A percentile compares a stretch with the other conserved stretches of the same genome.
These are phyloP conservation scores for Hemithea aestivaria DNA, from an alignment of 2,888 invertebrate genomes.

Conservation along the genomic window DNA sequence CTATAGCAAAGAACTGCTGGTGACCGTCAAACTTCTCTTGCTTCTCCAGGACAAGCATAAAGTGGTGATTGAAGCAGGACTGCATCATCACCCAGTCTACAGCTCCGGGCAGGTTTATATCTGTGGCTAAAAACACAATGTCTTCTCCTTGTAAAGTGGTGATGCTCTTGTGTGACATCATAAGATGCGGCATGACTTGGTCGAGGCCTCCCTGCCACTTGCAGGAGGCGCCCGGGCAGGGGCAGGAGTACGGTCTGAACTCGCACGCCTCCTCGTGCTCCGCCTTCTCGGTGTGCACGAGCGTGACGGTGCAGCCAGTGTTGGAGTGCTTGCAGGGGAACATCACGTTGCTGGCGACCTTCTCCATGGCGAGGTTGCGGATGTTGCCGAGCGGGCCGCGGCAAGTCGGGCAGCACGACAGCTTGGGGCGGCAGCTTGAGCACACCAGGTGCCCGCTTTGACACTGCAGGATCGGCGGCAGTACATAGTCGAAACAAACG, in stretches of 20 bases:
- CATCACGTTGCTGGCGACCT: conserved; percentile 98
- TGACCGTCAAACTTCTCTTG: conserved; percentile 98
- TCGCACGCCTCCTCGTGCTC: conserved; percentile 99
- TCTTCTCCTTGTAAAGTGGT: conserved; percentile 99
- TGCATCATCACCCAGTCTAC: conserved; percentile 99
- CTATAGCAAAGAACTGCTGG: conserved; percentile 98
- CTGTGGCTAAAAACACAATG: conserved; percentile 99
- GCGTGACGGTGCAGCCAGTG: conserved; percentile 94
- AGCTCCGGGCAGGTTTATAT: conserved; percentile 99
- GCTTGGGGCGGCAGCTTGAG: conserved; percentile 97
- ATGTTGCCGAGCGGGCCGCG: conserved; percentile 98
- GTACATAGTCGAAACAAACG: conserved; percentile 99
- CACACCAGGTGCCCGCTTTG: conserved; percentile 99
- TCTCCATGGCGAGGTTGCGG: conserved; percentile 99
- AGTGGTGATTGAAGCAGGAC: conserved; percentile 99
- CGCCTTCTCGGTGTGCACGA: conserved; percentile 97
- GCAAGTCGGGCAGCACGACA: conserved; percentile 98
- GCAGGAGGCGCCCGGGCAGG: conserved; percentile 99
- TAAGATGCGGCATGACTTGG: conserved; percentile 98
- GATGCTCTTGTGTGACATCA: conserved; percentile 98
- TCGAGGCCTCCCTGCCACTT: conserved; percentile 99
- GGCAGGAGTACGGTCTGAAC: conserved; percentile 98
- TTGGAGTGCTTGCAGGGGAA: conserved; percentile 99
- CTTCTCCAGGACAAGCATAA: conserved; percentile 99
- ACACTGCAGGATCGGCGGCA: conserved; percentile 99